These are phyloP conservation scores for Marasmarcha lunaedactyla DNA, from an alignment of 2,888 invertebrate species.

Conservation along the genomic window DNA sequence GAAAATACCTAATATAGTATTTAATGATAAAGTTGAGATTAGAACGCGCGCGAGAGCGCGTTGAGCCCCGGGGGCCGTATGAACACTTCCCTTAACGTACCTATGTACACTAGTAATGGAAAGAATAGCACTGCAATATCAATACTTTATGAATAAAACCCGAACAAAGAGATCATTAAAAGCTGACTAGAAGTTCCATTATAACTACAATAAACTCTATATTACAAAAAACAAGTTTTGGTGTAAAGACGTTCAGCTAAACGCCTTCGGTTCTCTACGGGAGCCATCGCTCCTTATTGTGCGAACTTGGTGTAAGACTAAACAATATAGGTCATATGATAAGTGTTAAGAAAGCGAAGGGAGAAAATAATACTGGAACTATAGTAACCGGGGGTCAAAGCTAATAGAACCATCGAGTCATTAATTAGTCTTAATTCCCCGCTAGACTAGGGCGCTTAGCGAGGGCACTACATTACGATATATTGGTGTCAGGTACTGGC, in stretches of 20 bases:
- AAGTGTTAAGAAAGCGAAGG: too few species aligned
- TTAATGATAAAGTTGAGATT: constrained; percentile 44
- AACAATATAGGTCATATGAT: neutral
- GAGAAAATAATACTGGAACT: too few species aligned
- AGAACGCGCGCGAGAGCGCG: constrained; percentile 23
- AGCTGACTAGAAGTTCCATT: constrained; percentile 65
- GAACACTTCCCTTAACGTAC: neutral
- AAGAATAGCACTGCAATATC: constrained; percentile 41
- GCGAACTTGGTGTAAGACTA: constrained; percentile 21
- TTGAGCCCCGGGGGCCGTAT: constrained; percentile 12
- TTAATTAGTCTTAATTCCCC: neutral
- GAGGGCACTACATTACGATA: constrained; percentile 25
- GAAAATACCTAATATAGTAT: constrained; percentile 56
- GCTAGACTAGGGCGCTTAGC: neutral
- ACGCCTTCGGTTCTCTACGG: constrained; percentile 14
- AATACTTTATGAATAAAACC: constrained; percentile 11
- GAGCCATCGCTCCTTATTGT: constrained; percentile 22
- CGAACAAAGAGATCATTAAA: constrained; percentile 52
- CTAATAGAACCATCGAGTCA: neutral
- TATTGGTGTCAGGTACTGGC: constrained; percentile 61
- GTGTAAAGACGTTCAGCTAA: constrained; percentile 13
- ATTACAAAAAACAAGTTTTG: constrained; percentile 19
- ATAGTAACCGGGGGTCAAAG: neutral
- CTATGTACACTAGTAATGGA: constrained; percentile 47
- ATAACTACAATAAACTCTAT: constrained; percentile 56